Evolutionary conservation across 2,797 vertebrate species (phyloP).

Genomic region (Thripadectes ignobilis): DNA sequence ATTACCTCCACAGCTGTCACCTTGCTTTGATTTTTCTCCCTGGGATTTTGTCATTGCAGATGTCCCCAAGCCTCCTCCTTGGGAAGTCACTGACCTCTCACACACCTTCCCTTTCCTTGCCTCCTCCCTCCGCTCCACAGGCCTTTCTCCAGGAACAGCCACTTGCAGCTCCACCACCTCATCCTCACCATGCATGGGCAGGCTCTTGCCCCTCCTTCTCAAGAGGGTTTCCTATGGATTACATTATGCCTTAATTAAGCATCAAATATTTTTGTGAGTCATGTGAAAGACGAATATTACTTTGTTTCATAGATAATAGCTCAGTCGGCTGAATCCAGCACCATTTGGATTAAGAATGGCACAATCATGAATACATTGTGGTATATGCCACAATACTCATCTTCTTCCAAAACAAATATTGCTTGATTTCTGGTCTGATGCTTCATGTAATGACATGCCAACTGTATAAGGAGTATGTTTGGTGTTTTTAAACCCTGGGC

Average conservation of each 20-base stretch:
- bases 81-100: not conserved
- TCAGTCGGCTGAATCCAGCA: slow-evolving; percentile 16
- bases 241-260: not conserved
- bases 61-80: not conserved
- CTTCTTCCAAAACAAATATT: slow-evolving; percentile 39
- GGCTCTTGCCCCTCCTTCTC: not conserved
- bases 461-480: not conserved
- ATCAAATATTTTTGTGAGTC: not conserved
- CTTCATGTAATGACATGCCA: not conserved
- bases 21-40: not conserved
- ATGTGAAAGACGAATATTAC: not conserved
- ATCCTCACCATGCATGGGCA: rapidly evolving
- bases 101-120: not conserved
- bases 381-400: not conserved
- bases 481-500: not conserved
- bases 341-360: not conserved
- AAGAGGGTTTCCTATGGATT: not conserved
- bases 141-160: not conserved
- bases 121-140: not conserved
- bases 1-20: not conserved
- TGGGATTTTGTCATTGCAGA: not conserved
- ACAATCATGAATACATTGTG: not conserved
- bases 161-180: not conserved
- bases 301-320: not conserved
- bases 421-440: not conserved